phyloP scores from a whole-genome alignment of 2,113 vertebrate genomes.

The Odocoileus hemionus region DNA sequence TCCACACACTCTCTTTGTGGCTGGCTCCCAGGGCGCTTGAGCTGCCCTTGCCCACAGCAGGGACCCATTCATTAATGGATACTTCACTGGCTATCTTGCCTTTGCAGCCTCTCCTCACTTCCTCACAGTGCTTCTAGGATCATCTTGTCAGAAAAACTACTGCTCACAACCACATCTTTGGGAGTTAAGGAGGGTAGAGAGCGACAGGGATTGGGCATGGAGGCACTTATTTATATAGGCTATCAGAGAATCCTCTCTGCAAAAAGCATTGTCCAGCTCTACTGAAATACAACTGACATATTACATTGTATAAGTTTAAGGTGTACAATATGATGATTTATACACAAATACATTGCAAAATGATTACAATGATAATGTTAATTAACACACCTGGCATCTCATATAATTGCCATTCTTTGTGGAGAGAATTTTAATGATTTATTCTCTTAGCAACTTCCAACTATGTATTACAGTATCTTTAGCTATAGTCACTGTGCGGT shows the following conservation, averaged over 20 bases:
- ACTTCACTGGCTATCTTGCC: neutral
- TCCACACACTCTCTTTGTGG: fast-evolving
- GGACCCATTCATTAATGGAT: neutral
- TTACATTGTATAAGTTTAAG: neutral
- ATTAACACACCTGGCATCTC: neutral
- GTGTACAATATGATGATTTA: neutral
- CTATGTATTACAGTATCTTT: too few relatives aligned
- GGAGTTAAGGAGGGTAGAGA: neutral
- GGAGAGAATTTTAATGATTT: neutral
- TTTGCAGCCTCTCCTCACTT: neutral
- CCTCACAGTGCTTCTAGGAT: neutral
- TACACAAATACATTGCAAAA: neutral
- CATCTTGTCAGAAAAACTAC: neutral
- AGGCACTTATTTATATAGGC: neutral
- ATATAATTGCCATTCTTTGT: neutral
- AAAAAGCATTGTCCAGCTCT: neutral
- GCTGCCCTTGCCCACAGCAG: fast-evolving
- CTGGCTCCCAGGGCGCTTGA: fast-evolving
- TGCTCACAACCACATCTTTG: neutral
- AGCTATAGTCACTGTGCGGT: neutral
- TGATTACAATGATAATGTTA: neutral
- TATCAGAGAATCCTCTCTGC: neutral
- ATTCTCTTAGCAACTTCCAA: neutral
- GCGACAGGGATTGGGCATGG: neutral
- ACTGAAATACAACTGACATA: neutral